Evolutionary conservation across 2,888 invertebrate species (phyloP).

Genomic region (Phoenoteleia sp.): DNA sequence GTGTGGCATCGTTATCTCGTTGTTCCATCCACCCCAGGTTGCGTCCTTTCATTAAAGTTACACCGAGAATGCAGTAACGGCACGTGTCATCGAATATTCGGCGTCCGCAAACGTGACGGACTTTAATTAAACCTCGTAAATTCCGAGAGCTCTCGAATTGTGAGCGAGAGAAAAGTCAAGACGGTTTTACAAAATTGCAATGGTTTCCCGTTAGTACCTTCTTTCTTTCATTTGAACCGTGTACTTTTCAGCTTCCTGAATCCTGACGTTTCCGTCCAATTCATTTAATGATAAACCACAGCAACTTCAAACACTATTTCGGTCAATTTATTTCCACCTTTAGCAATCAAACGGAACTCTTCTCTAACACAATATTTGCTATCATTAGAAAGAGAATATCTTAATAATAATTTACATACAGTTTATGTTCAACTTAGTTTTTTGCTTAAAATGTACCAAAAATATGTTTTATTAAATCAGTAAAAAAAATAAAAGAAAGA

Average conservation of each 20-base stretch:
- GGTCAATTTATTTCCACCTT: conserved; percentile 18
- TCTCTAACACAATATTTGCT: too few relatives aligned
- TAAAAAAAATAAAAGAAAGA: too few relatives aligned
- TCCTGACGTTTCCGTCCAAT: neutral
- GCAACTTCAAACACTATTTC: conserved; percentile 11
- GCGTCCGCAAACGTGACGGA: conserved; percentile 71
- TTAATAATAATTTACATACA: too few relatives aligned
- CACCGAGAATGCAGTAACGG: conserved; percentile 69
- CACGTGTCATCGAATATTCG: conserved; percentile 71
- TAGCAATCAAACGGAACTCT: neutral
- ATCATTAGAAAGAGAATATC: too few relatives aligned
- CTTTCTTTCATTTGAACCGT: conserved; percentile 44
- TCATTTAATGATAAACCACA: conserved; percentile 5
- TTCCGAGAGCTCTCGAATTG: conserved; percentile 68
- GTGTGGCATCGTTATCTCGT: conserved; percentile 64
- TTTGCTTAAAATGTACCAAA: too few relatives aligned
- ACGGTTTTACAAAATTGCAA: conserved; percentile 54
- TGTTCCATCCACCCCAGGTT: conserved; percentile 53
- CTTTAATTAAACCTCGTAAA: conserved; percentile 73
- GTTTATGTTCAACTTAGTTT: too few relatives aligned
- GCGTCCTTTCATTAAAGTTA: conserved; percentile 72
- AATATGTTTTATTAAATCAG: too few relatives aligned
- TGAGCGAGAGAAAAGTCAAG: conserved; percentile 50
- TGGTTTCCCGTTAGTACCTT: neutral
- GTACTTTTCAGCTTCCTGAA: conserved; percentile 15